These are phyloP conservation scores for Semnornis frantzii DNA, from an alignment of 2,113 vertebrate species.

Conservation along the genomic window DNA sequence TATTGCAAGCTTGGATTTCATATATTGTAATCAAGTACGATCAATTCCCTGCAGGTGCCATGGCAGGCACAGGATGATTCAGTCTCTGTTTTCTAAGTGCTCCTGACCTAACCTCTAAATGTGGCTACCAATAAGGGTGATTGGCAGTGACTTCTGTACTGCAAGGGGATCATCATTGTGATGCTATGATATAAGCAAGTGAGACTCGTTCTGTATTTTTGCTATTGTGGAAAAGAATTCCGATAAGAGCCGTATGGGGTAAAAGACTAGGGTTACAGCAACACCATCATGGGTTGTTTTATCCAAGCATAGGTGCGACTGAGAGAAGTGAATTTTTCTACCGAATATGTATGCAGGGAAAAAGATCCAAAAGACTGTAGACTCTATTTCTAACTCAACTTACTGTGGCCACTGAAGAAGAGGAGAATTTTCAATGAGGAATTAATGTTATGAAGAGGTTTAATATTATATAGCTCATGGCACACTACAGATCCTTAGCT, in stretches of 20 bases:
- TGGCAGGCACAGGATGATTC: background rate
- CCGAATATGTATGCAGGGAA: background rate
- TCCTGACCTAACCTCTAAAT: slow-evolving; percentile 18
- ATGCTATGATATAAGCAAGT: slow-evolving; percentile 22
- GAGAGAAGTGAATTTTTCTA: slow-evolving; percentile 4
- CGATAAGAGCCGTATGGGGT: slow-evolving; percentile 17
- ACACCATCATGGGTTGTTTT: background rate
- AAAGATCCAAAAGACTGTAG: background rate
- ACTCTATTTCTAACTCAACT: background rate
- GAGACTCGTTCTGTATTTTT: slow-evolving; percentile 29
- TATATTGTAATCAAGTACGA: slow-evolving; percentile 62
- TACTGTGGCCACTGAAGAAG: slow-evolving; percentile 13
- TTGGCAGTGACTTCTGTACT: slow-evolving; percentile 19
- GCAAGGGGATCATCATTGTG: slow-evolving; percentile 32
- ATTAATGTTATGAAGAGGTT: slow-evolving; percentile 41
- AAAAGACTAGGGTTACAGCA: slow-evolving; percentile 22
- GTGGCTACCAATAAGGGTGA: background rate
- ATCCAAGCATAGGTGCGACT: background rate
- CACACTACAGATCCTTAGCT: slow-evolving; percentile 23
- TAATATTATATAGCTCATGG: slow-evolving; percentile 21
- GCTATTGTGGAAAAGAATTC: background rate
- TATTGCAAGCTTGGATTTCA: slow-evolving; percentile 39
- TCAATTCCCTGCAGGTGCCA: slow-evolving; percentile 50
- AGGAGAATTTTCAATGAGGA: slow-evolving; percentile 41
- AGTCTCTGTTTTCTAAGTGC: background rate